Percentiles rank a stretch among this genome's conserved stretches.
Conservation (phyloP, 2,113 vertebrate genomes). For the Laticauda colubrina region DNA sequence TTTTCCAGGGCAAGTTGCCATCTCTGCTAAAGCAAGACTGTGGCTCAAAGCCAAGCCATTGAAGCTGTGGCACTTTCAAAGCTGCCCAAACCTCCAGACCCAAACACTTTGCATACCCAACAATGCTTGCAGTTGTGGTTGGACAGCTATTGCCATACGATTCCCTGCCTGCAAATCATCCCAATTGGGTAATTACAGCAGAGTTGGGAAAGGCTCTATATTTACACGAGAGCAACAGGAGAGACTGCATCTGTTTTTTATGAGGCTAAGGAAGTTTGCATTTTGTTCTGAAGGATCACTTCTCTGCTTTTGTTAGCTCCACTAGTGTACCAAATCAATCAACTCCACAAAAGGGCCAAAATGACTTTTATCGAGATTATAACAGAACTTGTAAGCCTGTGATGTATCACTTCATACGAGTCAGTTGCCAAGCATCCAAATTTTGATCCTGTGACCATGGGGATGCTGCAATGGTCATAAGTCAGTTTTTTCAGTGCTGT, state of each 20-base stretch:
- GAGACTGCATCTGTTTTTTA: neutral
- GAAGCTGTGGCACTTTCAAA: neutral
- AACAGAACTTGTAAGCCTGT: neutral
- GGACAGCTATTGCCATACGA: neutral
- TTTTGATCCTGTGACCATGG: no score
- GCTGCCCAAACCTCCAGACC: neutral
- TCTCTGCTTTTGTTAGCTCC: neutral
- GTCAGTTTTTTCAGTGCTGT: no score
- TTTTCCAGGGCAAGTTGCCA: neutral
- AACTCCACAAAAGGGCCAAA: neutral
- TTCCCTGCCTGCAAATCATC: neutral
- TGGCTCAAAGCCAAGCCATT: neutral
- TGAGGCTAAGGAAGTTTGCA: neutral
- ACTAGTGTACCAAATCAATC: neutral
- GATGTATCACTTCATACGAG: neutral
- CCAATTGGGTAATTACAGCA: neutral
- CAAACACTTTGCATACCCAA: neutral
- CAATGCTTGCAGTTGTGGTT: neutral
- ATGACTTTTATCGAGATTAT: neutral
- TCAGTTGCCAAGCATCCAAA: no score
- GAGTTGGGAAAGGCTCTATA: neutral
- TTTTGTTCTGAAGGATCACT: neutral
- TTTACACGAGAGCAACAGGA: neutral
- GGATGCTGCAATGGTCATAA: no score
- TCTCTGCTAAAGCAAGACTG: neutral